Evolutionary conservation across 2,888 invertebrate genomes (phyloP).

Genomic region (Nomada lathburiana): DNA sequence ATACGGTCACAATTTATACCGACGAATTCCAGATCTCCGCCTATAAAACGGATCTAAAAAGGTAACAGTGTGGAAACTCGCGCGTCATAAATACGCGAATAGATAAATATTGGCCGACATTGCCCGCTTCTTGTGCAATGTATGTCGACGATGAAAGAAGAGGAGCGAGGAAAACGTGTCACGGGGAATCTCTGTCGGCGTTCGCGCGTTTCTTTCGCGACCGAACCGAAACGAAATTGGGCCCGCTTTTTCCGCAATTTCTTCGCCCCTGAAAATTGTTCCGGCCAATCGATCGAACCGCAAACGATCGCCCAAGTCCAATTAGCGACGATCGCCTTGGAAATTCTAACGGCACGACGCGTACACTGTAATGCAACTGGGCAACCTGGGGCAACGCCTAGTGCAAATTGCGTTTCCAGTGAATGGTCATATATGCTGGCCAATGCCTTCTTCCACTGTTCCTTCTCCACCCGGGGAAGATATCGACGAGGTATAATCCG

Average conservation of each 20-base stretch:
- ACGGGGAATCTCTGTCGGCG: conserved; percentile 12
- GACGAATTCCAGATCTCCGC: background rate
- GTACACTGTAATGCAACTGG: conserved; percentile 70
- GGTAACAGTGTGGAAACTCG: conserved; percentile 4
- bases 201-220: conserved; percentile 1
- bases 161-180: conserved; percentile 3
- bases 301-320: conserved; percentile 51
- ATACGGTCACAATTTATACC: background rate
- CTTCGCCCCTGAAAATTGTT: conserved; percentile 24
- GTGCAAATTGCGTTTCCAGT: conserved; percentile 83
- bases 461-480: conserved; percentile 33
- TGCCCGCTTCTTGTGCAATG: conserved; percentile 7
- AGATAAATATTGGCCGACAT: conserved; percentile 1
- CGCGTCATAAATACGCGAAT: background rate
- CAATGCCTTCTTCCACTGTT: conserved; percentile 75
- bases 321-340: conserved; percentile 67
- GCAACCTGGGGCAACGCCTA: conserved; percentile 75
- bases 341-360: conserved; percentile 73
- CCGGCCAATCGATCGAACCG: conserved; percentile 12
- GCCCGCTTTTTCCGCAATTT: background rate
- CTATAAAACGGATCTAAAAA: background rate
- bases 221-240: conserved; percentile 24
- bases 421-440: conserved; percentile 82
- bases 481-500: conserved; percentile 38
- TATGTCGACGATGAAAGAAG: background rate